phyloP scores from a whole-genome alignment of 1,140 invertebrate genomes.

The Drosophila orena region DNA sequence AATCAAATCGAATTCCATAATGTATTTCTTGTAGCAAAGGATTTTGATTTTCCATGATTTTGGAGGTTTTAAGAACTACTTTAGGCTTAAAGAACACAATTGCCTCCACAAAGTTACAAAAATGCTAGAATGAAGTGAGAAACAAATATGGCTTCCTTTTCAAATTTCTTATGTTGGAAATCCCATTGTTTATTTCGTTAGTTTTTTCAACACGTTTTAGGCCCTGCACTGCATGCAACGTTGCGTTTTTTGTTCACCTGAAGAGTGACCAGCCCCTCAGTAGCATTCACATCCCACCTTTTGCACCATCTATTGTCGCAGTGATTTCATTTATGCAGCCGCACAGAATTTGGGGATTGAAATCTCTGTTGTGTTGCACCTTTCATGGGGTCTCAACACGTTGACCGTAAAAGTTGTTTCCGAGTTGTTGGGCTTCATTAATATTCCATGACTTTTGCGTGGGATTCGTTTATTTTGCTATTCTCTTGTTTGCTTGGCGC shows the following conservation, averaged over 20 bases:
- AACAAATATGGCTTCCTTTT: too few species aligned
- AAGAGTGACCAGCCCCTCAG: not conserved
- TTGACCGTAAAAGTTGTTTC: slow-evolving; percentile 33
- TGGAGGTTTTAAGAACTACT: too few species aligned
- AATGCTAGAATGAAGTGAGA: too few species aligned
- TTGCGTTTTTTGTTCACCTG: slow-evolving; percentile 11
- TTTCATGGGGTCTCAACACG: slow-evolving; percentile 43
- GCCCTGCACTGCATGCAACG: slow-evolving; percentile 17
- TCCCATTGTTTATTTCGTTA: slow-evolving; percentile 5
- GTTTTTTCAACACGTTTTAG: slow-evolving; percentile 1
- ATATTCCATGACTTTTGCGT: slow-evolving; percentile 74
- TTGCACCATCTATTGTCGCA: slow-evolving; percentile 13
- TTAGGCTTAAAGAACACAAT: too few species aligned
- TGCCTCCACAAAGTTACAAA: too few species aligned
- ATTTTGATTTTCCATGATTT: too few species aligned
- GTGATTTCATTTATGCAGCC: slow-evolving; percentile 40
- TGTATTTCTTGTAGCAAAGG: too few species aligned
- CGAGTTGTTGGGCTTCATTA: slow-evolving; percentile 50
- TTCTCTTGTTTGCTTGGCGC: slow-evolving; percentile 11
- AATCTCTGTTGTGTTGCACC: slow-evolving; percentile 36
- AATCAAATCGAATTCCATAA: too few species aligned
- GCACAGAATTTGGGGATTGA: slow-evolving; percentile 9
- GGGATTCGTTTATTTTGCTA: slow-evolving; percentile 45
- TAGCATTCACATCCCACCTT: not conserved
- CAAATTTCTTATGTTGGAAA: too few species aligned